Percentiles rank a stretch among this genome's conserved stretches.
Evolutionary conservation across 2,113 vertebrate genomes (phyloP).

Genomic region (Odontophorus gujanensis): DNA sequence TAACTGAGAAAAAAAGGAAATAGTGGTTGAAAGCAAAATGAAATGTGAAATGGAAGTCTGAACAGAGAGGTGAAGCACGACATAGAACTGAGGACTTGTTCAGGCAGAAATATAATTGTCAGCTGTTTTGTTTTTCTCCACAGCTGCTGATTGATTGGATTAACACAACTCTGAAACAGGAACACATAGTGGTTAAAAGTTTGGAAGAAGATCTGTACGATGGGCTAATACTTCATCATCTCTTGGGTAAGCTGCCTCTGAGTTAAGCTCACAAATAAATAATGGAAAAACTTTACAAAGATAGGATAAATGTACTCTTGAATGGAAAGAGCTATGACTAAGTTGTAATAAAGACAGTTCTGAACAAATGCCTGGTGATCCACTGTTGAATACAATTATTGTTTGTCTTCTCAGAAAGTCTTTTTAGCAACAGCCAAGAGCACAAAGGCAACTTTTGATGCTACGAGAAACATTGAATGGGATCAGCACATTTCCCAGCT

Average conservation of each 20-base stretch:
- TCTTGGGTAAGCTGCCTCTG: slow-evolving; percentile 83
- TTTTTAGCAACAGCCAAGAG: neutral
- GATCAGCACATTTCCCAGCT: neutral
- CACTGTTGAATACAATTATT: neutral
- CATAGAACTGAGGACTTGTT: rapidly evolving
- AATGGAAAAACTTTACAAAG: neutral
- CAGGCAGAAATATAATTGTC: neutral
- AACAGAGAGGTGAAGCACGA: neutral
- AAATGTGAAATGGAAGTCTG: neutral
- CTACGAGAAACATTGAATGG: neutral
- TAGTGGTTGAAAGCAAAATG: neutral
- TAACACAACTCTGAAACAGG: slow-evolving; percentile 83
- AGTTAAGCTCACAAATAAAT: neutral
- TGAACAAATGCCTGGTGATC: neutral
- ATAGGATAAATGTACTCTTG: neutral
- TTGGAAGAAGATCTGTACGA: slow-evolving; percentile 94
- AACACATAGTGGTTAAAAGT: slow-evolving; percentile 90
- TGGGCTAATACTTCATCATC: slow-evolving; percentile 92
- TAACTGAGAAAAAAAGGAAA: neutral
- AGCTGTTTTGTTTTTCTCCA: neutral
- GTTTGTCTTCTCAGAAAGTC: neutral
- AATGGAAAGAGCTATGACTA: neutral
- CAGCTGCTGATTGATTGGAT: slow-evolving; percentile 90
- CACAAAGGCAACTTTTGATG: neutral
- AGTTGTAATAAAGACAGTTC: neutral